Evolutionary conservation across 2,113 vertebrate species (phyloP).

Genomic region (Anser brachyrhynchus): DNA sequence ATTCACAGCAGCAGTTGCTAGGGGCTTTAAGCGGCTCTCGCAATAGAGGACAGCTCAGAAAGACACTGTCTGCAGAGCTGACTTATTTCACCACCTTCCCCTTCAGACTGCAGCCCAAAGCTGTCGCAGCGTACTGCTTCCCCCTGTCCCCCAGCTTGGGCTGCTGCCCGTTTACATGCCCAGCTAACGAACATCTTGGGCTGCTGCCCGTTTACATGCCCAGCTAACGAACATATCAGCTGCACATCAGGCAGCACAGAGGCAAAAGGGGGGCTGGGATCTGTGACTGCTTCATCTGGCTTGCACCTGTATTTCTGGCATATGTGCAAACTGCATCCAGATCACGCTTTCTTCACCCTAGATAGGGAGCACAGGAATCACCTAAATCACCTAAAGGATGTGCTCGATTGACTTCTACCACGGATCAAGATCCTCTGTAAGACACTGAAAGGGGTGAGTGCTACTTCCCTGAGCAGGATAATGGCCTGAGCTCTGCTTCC

Average conservation of each 20-base stretch:
- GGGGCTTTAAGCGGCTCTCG: background rate
- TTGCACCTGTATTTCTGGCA: background rate
- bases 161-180: background rate
- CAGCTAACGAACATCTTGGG: background rate
- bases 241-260: background rate
- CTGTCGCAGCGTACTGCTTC: background rate
- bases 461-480: background rate
- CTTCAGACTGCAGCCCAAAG: background rate
- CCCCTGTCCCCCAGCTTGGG: background rate
- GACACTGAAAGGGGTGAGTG: background rate
- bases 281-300: background rate
- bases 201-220: background rate
- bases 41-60: background rate
- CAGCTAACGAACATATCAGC: background rate
- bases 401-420: background rate
- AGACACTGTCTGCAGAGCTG: background rate
- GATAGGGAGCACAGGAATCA: background rate
- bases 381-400: background rate
- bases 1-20: background rate
- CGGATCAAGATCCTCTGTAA: background rate
- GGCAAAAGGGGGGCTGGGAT: background rate
- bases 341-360: background rate
- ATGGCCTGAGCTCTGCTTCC: background rate
- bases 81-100: background rate
- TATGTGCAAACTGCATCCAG: background rate